These are phyloP conservation scores for Lepus americanus DNA, from an alignment of 2,113 vertebrate species.

Conservation along the genomic window DNA sequence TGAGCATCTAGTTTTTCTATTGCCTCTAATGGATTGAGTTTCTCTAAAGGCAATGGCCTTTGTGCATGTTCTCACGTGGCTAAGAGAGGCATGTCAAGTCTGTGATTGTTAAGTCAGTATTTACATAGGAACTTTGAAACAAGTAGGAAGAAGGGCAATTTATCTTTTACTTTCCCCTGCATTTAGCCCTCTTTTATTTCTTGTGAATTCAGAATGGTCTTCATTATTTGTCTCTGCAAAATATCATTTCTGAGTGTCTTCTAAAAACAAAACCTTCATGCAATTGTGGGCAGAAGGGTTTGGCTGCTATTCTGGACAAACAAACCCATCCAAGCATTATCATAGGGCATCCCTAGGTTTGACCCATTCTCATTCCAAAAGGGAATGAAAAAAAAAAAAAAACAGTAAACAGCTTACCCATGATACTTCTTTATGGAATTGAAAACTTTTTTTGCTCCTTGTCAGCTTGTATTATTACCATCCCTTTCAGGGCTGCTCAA, in stretches of 20 bases:
- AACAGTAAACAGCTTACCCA: neutral
- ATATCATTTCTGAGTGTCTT: neutral
- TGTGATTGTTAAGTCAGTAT: neutral
- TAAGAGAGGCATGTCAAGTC: neutral
- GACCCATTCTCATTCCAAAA: neutral
- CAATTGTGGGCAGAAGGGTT: neutral
- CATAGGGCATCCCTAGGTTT: neutral
- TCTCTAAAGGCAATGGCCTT: neutral
- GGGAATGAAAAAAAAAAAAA: neutral
- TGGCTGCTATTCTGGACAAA: neutral
- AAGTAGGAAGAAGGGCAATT: neutral
- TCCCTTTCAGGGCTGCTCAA: neutral
- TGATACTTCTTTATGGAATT: neutral
- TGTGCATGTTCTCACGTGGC: neutral
- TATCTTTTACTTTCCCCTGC: neutral
- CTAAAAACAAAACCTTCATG: neutral
- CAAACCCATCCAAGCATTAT: neutral
- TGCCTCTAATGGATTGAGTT: too few relatives aligned
- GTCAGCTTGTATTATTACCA: neutral
- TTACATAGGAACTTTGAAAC: neutral
- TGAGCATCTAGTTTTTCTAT: neutral
- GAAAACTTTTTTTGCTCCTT: neutral
- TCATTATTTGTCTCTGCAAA: slow-evolving; percentile 32
- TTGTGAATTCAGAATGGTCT: neutral
- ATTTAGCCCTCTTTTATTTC: slow-evolving; percentile 41